Percentiles rank a stretch among this genome's conserved stretches.
phyloP scores from a whole-genome alignment of 2,797 vertebrate species.

The Falco berigora region DNA sequence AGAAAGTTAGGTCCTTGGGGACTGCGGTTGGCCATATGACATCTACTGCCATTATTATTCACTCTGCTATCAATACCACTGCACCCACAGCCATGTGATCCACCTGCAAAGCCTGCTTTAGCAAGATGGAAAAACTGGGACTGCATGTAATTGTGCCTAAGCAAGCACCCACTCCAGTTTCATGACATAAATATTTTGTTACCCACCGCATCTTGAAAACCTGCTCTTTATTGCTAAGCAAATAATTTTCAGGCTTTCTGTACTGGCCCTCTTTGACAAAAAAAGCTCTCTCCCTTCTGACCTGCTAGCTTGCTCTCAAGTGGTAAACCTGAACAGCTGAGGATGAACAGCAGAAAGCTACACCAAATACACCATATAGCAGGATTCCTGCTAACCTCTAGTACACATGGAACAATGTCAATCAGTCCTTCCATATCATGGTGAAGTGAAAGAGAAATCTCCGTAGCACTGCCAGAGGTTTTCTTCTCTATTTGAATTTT shows the following conservation, averaged over 20 bases:
- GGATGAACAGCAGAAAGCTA: neutral
- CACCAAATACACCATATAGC: neutral
- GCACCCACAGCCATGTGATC: neutral
- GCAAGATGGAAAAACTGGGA: neutral
- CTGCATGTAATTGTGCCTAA: neutral
- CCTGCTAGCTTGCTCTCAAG: neutral
- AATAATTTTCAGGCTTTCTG: neutral
- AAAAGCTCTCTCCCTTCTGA: neutral
- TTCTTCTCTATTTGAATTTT: conserved; percentile 49
- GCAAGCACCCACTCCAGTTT: neutral
- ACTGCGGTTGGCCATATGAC: neutral
- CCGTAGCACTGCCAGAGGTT: neutral
- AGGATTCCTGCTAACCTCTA: conserved; percentile 68
- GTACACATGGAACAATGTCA: conserved; percentile 62
- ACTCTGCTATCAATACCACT: neutral
- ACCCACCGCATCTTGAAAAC: neutral
- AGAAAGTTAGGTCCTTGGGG: neutral
- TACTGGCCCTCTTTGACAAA: neutral
- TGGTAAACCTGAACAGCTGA: neutral
- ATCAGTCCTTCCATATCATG: conserved; percentile 69
- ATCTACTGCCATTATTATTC: neutral
- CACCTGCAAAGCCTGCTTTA: neutral
- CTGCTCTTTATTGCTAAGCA: neutral
- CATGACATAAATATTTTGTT: neutral
- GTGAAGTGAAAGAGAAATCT: conserved; percentile 64